Conservation (phyloP, 1,140 invertebrate genomes). For the Camponotus pennsylvanicus region DNA sequence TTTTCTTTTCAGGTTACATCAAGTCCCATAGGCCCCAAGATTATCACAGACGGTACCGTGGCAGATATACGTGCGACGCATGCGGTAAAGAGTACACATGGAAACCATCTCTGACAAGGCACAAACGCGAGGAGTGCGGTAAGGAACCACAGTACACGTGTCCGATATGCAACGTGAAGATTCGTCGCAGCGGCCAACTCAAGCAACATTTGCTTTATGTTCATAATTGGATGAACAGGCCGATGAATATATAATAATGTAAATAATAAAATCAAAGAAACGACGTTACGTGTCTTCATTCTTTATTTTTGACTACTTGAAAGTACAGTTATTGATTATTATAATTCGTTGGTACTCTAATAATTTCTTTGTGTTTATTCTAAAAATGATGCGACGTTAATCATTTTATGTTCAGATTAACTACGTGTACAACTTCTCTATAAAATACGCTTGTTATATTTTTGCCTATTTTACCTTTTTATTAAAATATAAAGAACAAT, state of each 20-base stretch:
- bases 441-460: not conserved
- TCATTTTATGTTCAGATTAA: not conserved
- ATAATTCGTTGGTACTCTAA: not conserved
- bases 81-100: constrained; percentile 80
- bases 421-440: too few relatives aligned
- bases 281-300: not conserved
- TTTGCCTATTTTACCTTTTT: too few relatives aligned
- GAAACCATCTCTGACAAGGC: constrained; percentile 84
- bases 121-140: constrained; percentile 84
- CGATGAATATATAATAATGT: not conserved
- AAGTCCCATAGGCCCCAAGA: constrained; percentile 4
- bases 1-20: constrained; percentile 45
- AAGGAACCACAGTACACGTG: constrained; percentile 81
- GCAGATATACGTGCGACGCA: constrained; percentile 74
- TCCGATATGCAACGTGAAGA: constrained; percentile 61
- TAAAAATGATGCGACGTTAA: not conserved
- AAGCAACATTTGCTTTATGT: constrained; percentile 79
- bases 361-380: not conserved
- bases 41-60: constrained; percentile 70
- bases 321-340: not conserved
- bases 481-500: not conserved
- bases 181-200: constrained; percentile 62
- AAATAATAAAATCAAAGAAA: constrained; percentile 39
- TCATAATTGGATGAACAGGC: constrained; percentile 61
- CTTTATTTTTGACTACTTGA: not conserved